Percentiles rank a stretch among this genome's conserved stretches.
These are phyloP conservation scores for Albula glossodonta DNA, from an alignment of 2,113 vertebrate genomes.

Conservation along the genomic window DNA sequence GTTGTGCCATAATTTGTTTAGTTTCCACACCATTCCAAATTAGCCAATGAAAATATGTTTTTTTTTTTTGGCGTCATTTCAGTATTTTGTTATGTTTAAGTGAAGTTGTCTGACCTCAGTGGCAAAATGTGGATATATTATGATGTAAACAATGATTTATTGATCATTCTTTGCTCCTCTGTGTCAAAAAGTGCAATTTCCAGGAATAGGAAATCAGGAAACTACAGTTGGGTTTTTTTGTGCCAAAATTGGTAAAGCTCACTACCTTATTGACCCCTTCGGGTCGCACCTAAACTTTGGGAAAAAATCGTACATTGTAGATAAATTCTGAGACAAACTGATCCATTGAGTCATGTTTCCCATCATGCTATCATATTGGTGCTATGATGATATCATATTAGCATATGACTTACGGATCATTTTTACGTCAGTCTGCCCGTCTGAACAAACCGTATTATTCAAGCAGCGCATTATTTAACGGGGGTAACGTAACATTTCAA, in stretches of 20 bases:
- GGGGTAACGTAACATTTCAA: slow-evolving; percentile 13
- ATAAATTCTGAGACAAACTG: neutral
- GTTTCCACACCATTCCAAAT: slow-evolving; percentile 29
- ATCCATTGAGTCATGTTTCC: neutral
- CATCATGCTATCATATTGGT: neutral
- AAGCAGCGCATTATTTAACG: neutral
- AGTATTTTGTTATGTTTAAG: slow-evolving; percentile 32
- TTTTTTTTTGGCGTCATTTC: slow-evolving; percentile 19
- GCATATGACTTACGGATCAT: slow-evolving; percentile 35
- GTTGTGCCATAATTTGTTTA: slow-evolving; percentile 33
- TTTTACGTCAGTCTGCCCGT: slow-evolving; percentile 41
- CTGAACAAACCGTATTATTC: slow-evolving; percentile 54
- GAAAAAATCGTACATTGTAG: neutral
- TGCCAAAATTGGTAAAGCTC: slow-evolving; percentile 15
- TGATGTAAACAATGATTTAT: neutral
- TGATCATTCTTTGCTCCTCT: neutral
- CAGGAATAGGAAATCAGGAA: neutral
- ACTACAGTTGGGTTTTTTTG: neutral
- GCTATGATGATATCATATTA: slow-evolving; percentile 33
- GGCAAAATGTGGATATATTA: slow-evolving; percentile 28
- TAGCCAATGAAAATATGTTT: slow-evolving; percentile 35
- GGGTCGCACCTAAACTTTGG: neutral
- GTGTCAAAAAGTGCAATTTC: slow-evolving; percentile 24
- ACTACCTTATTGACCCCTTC: neutral
- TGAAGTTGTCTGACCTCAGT: slow-evolving; percentile 26